phyloP scores from a whole-genome alignment of 1,140 invertebrate genomes.

The Maconellicoccus hirsutus region DNA sequence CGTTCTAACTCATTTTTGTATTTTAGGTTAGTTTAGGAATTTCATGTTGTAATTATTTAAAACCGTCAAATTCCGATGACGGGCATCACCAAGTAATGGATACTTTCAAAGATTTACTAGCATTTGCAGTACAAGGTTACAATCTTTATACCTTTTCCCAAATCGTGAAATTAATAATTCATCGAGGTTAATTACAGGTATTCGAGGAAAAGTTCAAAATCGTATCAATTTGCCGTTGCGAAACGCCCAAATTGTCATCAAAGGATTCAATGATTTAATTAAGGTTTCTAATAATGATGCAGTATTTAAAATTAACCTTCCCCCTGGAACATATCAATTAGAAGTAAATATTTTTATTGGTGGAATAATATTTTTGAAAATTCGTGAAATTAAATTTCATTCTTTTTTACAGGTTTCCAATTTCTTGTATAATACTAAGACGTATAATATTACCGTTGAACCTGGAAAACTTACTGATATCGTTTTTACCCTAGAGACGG shows the following conservation, averaged over 20 bases:
- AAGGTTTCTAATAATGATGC: conserved; percentile 52
- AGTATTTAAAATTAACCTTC: conserved; percentile 53
- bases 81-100: conserved; percentile 15
- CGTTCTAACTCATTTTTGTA: too few relatives aligned
- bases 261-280: conserved; percentile 42
- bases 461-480: neutral
- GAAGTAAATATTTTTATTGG: neutral
- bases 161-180: conserved; percentile 41
- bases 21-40: conserved; percentile 24
- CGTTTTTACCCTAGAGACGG: neutral
- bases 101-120: conserved; percentile 26
- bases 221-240: conserved; percentile 47
- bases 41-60: conserved; percentile 24
- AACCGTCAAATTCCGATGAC: conserved; percentile 17
- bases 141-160: conserved; percentile 34
- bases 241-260: conserved; percentile 55
- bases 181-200: conserved; percentile 39
- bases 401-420: neutral
- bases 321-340: conserved; percentile 29
- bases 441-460: neutral
- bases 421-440: neutral
- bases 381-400: neutral
- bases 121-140: conserved; percentile 16
- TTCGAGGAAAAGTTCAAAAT: conserved; percentile 59
- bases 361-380: neutral